Percentiles rank a stretch among this genome's conserved stretches.
Conservation (phyloP, 2,113 vertebrate species). For the Smithornis capensis region DNA sequence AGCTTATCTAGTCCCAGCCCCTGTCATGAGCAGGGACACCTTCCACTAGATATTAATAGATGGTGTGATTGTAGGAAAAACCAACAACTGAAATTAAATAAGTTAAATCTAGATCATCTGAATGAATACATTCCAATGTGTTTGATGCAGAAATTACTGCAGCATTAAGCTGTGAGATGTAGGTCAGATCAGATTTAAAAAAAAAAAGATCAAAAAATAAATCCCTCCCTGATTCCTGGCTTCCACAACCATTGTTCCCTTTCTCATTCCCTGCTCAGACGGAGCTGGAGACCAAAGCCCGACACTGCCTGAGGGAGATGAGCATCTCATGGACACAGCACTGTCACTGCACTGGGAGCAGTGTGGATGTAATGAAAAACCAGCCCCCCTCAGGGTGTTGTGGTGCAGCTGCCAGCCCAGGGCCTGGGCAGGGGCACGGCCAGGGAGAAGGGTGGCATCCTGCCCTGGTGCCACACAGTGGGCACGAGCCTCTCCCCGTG, state of each 20-base stretch:
- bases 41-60: not conserved
- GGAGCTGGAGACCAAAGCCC: fast-evolving
- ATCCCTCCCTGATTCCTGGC: not conserved
- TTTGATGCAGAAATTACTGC: not conserved
- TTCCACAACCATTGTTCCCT: not conserved
- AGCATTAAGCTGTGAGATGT: not conserved
- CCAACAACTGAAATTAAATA: not conserved
- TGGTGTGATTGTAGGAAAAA: not conserved
- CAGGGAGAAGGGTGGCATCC: not conserved
- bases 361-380: fast-evolving
- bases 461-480: fast-evolving
- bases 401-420: fast-evolving
- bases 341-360: too few relatives aligned
- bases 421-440: fast-evolving
- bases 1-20: not conserved
- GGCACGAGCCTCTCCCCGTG: fast-evolving
- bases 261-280: not conserved
- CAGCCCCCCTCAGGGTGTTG: fast-evolving
- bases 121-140: not conserved
- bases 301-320: fast-evolving
- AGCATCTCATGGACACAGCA: fast-evolving
- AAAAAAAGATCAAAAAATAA: not conserved
- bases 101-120: not conserved
- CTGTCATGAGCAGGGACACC: not conserved
- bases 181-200: not conserved